These are phyloP conservation scores for Catonia carolina DNA, from an alignment of 2,888 invertebrate species.

Conservation along the genomic window DNA sequence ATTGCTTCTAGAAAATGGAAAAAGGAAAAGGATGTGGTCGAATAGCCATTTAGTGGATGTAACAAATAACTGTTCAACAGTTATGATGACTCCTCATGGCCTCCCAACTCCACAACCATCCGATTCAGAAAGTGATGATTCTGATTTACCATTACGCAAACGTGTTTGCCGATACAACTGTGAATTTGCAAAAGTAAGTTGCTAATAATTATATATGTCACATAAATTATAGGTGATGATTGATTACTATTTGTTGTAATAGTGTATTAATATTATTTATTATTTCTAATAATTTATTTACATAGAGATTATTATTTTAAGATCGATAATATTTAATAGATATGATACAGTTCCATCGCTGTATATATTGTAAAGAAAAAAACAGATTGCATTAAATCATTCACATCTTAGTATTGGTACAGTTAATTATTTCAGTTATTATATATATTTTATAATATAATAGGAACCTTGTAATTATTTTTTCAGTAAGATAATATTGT, in stretches of 20 bases:
- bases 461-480: too few relatives aligned
- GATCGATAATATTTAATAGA: too few relatives aligned
- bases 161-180: slow-evolving; percentile 46
- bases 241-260: not conserved
- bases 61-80: slow-evolving; percentile 2
- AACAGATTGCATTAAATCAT: too few relatives aligned
- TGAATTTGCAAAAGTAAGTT: slow-evolving; percentile 48
- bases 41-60: slow-evolving; percentile 12
- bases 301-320: too few relatives aligned
- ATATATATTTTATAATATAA: too few relatives aligned
- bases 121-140: slow-evolving; percentile 66
- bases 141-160: slow-evolving; percentile 50
- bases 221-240: too few relatives aligned
- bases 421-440: too few relatives aligned
- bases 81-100: slow-evolving; percentile 6
- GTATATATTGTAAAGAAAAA: too few relatives aligned
- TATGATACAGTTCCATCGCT: too few relatives aligned
- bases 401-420: too few relatives aligned
- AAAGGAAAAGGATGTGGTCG: slow-evolving; percentile 21
- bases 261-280: not conserved
- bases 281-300: too few relatives aligned
- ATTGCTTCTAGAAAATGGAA: slow-evolving; percentile 21
- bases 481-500: too few relatives aligned
- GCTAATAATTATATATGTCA: not conserved
- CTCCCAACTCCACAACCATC: slow-evolving; percentile 75